A percentile compares a stretch with the other conserved stretches of the same genome.
phyloP scores from a whole-genome alignment of 2,113 vertebrate species.

The Litocranius walleri region DNA sequence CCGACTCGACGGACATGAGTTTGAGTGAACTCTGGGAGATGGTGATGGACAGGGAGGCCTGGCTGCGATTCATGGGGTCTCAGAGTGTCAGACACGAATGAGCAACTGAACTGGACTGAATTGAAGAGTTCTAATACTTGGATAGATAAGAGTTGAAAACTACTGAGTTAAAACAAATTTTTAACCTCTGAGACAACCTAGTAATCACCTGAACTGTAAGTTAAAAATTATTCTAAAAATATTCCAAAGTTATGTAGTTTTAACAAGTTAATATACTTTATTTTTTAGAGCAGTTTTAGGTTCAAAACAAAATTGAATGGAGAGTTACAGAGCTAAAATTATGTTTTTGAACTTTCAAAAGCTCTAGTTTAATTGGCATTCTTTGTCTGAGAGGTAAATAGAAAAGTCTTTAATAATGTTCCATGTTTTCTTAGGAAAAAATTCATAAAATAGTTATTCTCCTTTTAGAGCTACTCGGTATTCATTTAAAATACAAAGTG shows the following conservation, averaged over 20 bases:
- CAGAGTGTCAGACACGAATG: too few species aligned
- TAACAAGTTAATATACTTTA: neutral
- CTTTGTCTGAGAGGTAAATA: neutral
- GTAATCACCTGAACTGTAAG: neutral
- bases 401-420: neutral
- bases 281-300: neutral
- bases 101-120: too few species aligned
- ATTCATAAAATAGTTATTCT: neutral
- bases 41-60: too few species aligned
- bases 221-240: neutral
- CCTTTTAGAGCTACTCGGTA: neutral
- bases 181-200: neutral
- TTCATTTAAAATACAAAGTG: slow-evolving; percentile 12
- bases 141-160: neutral
- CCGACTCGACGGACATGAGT: too few species aligned
- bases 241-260: neutral
- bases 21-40: too few species aligned
- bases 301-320: neutral
- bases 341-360: neutral
- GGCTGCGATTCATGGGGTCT: too few species aligned
- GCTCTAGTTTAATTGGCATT: neutral
- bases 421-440: neutral
- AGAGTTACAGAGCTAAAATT: neutral
- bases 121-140: neutral
- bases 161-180: neutral